phyloP scores from a whole-genome alignment of 2,113 vertebrate genomes.

The Clarias gariepinus region DNA sequence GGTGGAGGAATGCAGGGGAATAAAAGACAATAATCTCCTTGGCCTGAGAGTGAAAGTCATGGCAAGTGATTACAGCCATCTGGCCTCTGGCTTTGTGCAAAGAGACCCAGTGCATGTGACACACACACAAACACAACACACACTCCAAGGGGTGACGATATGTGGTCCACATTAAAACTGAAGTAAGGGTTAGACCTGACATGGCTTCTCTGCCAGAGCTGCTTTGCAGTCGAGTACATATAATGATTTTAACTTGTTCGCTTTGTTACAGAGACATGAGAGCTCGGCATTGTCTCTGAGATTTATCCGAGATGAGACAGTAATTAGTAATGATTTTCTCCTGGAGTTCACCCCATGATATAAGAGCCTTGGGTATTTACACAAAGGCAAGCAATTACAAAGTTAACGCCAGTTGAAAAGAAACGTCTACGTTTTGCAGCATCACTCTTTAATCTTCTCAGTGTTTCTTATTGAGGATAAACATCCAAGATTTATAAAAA shows the following conservation, averaged over 20 bases:
- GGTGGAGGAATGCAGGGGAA: conserved; percentile 14
- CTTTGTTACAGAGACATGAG: not conserved
- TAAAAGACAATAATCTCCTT: conserved; percentile 36
- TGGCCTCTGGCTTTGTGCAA: conserved; percentile 25
- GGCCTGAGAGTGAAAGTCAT: conserved; percentile 41
- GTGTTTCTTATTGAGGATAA: conserved; percentile 40
- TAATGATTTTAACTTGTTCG: not conserved
- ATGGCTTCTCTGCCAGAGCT: conserved; percentile 6
- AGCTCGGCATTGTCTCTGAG: not conserved
- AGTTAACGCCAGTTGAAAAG: conserved; percentile 35
- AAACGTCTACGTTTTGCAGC: conserved; percentile 18
- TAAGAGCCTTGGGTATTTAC: conserved; percentile 1
- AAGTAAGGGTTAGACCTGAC: conserved; percentile 23
- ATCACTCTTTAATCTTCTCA: conserved; percentile 40
- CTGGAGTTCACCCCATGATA: not conserved
- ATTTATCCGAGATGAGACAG: conserved; percentile 5
- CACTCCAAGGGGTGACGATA: not conserved
- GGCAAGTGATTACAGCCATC: conserved; percentile 43
- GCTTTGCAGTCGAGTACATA: not conserved
- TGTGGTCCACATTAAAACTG: conserved; percentile 10
- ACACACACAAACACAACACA: conserved; percentile 12
- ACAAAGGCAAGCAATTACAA: not conserved
- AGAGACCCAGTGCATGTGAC: conserved; percentile 5
- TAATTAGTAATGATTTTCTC: conserved; percentile 9
- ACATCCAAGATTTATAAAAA: conserved; percentile 41